A percentile compares a stretch with the other conserved stretches of the same genome.
phyloP scores from a whole-genome alignment of 2,888 invertebrate genomes.

The Scaptomyza parva region DNA sequence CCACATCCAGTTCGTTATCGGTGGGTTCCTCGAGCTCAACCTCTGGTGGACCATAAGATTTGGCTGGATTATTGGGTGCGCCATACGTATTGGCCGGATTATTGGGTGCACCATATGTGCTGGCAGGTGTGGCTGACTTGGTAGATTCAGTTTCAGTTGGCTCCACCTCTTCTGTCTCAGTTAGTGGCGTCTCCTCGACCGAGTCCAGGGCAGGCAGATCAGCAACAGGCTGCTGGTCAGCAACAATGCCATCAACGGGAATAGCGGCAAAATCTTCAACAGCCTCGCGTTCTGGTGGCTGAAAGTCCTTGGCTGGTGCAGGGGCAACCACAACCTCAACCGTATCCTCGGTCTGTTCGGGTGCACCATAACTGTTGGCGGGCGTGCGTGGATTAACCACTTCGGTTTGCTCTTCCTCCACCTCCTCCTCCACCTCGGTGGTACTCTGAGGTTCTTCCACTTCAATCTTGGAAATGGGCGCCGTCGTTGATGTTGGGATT shows the following conservation, averaged over 20 bases:
- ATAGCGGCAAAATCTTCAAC: conserved; percentile 72
- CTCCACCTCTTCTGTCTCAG: conserved; percentile 33
- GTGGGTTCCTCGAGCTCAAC: conserved; percentile 42
- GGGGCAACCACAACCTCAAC: conserved; percentile 61
- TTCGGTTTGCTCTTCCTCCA: conserved; percentile 36
- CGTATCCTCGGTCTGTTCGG: conserved; percentile 58
- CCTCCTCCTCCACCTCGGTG: conserved; percentile 33
- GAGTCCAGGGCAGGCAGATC: conserved; percentile 79
- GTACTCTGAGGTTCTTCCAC: conserved; percentile 48
- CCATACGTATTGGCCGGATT: conserved; percentile 73
- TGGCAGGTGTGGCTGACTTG: conserved; percentile 59
- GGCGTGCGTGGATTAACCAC: conserved; percentile 62
- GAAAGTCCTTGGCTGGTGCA: conserved; percentile 78
- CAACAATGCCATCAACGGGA: conserved; percentile 50
- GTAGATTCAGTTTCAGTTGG: conserved; percentile 10
- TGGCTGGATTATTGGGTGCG: conserved; percentile 66
- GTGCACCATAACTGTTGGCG: conserved; percentile 76
- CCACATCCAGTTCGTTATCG: conserved; percentile 62
- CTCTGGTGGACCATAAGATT: conserved; percentile 74
- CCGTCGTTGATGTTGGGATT: conserved; percentile 43
- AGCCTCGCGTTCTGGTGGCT: conserved; percentile 75
- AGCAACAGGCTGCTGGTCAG: conserved; percentile 76
- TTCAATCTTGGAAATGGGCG: conserved; percentile 40
- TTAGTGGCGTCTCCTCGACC: conserved; percentile 42
- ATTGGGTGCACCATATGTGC: conserved; percentile 72